phyloP scores from a whole-genome alignment of 2,888 invertebrate genomes.

The Lepidochitona cinerea region DNA sequence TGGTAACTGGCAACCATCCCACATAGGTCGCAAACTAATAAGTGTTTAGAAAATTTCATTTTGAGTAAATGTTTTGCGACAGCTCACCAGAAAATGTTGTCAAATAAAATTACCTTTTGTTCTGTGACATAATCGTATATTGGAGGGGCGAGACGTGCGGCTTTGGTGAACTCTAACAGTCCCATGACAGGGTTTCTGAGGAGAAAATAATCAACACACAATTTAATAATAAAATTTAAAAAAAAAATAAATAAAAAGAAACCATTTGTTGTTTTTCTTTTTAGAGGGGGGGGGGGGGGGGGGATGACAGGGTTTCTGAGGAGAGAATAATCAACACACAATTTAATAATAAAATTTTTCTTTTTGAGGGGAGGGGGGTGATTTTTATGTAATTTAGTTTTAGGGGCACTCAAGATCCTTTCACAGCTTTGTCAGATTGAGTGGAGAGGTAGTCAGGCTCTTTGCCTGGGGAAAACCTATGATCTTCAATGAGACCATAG shows the following conservation, averaged over 20 bases:
- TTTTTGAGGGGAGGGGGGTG: background rate
- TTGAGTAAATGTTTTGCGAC: too few relatives aligned
- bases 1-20: too few relatives aligned
- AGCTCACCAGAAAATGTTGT: background rate
- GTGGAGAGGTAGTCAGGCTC: too few relatives aligned
- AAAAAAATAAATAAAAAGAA: background rate
- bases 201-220: constrained; percentile 1
- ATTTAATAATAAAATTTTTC: background rate
- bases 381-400: background rate
- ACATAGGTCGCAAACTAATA: too few relatives aligned
- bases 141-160: constrained; percentile 44
- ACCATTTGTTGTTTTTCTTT: too few relatives aligned
- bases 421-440: too few relatives aligned
- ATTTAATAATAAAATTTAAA: background rate
- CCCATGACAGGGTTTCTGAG: constrained; percentile 56
- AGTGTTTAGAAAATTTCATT: too few relatives aligned
- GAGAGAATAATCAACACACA: constrained; percentile 1
- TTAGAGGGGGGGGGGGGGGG: too few relatives aligned
- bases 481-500: too few relatives aligned
- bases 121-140: constrained; percentile 42
- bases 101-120: constrained; percentile 22
- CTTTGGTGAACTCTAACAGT: constrained; percentile 46
- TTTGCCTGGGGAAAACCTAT: too few relatives aligned
- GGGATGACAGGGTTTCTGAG: constrained; percentile 54
- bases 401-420: too few relatives aligned